phyloP scores from a whole-genome alignment of 2,888 invertebrate genomes.

The Pammene fasciana region DNA sequence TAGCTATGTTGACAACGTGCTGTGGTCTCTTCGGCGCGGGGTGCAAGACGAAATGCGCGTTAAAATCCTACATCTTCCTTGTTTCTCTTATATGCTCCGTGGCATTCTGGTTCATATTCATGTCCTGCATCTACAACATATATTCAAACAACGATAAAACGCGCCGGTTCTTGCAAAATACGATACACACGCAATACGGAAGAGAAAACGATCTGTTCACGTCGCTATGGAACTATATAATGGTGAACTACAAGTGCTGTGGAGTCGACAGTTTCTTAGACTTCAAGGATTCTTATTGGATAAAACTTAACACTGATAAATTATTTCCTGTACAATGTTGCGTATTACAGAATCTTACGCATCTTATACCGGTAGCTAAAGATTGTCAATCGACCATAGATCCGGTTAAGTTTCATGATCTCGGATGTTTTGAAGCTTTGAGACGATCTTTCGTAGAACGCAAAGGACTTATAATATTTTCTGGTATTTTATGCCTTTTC shows the following conservation, averaged over 20 bases:
- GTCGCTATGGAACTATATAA: constrained; percentile 64
- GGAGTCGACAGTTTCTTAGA: constrained; percentile 65
- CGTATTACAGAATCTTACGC: constrained; percentile 57
- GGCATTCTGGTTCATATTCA: constrained; percentile 68
- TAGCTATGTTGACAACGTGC: constrained; percentile 69
- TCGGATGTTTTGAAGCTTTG: constrained; percentile 65
- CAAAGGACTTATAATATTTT: constrained; percentile 62
- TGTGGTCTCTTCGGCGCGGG: constrained; percentile 74
- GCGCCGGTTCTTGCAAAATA: constrained; percentile 52
- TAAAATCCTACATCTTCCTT: constrained; percentile 71
- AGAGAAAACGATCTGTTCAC: constrained; percentile 68
- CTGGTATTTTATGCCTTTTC: constrained; percentile 53
- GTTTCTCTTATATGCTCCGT: constrained; percentile 58
- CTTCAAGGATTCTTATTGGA: constrained; percentile 66
- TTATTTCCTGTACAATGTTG: constrained; percentile 71
- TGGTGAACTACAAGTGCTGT: constrained; percentile 72
- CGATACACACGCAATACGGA: constrained; percentile 63
- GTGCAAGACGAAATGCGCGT: constrained; percentile 69
- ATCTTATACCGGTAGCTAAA: constrained; percentile 56
- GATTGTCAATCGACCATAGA: constrained; percentile 57
- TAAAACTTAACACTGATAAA: constrained; percentile 53
- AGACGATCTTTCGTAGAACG: constrained; percentile 57
- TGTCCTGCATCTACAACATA: constrained; percentile 69
- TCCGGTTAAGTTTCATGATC: constrained; percentile 53
- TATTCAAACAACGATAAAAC: constrained; percentile 64